Conservation (phyloP, 2,888 invertebrate genomes). For the Ceriagrion tenellum region DNA sequence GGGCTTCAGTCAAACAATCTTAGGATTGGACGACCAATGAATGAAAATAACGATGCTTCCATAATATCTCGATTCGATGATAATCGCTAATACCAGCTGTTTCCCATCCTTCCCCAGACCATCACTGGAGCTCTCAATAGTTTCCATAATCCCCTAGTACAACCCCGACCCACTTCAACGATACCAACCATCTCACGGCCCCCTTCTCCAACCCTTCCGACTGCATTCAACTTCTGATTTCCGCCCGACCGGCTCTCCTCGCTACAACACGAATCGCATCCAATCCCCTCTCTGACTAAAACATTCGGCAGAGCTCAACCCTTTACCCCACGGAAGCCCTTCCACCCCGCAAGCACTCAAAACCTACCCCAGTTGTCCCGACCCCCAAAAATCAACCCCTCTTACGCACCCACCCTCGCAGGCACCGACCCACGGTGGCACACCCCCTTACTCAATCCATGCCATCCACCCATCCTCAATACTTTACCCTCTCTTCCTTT, state of each 20-base stretch:
- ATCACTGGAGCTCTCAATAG: too few species aligned
- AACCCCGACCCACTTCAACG: not conserved
- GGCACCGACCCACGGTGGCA: too few species aligned
- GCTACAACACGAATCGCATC: constrained; percentile 12
- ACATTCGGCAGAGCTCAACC: not conserved
- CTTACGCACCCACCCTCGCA: too few species aligned
- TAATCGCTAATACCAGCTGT: too few species aligned
- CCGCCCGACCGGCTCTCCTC: constrained; percentile 8
- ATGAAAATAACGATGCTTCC: too few species aligned
- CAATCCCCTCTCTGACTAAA: constrained; percentile 12
- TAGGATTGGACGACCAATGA: too few species aligned
- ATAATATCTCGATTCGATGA: too few species aligned
- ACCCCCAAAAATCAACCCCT: too few species aligned
- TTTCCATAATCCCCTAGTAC: not conserved
- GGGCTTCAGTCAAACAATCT: too few species aligned
- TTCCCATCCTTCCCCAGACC: too few species aligned
- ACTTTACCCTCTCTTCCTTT: not conserved
- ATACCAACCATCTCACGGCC: not conserved
- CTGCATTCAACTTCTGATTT: constrained; percentile 61
- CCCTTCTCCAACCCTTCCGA: not conserved
- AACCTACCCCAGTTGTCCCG: not conserved
- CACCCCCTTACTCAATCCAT: not conserved
- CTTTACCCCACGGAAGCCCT: not conserved
- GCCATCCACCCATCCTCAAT: not conserved
- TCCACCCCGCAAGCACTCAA: too few species aligned